Base-by-base conservation (phyloP, 2,797 vertebrate species). In the Trachops cirrhosus region DNA sequence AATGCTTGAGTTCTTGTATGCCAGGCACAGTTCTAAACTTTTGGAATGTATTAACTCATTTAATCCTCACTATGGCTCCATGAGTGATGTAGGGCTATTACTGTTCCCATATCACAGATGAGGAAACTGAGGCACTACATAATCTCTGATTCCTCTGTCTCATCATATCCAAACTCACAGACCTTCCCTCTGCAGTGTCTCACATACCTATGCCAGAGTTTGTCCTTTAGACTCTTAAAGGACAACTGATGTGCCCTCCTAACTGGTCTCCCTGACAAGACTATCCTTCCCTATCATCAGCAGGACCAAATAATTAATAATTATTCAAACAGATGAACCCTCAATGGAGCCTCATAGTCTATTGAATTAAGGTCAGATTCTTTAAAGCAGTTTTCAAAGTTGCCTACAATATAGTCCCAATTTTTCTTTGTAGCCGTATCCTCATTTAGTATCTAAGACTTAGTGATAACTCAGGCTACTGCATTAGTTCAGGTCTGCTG, bases 341-440 rank as follows among this genome's bases (percentile, higher is more conserved):
- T 77, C 39, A 64, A 29, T 29, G 32, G 54, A 88, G 22, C 1
- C 16, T 82, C 26, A 39, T 0, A 48, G 70, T 62, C 44, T 82
- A 62, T 44, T 54, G n/a, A 91, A 93, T 85, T 80, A 86, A 77
- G 71, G 52, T 67, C 16, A 77, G 89, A 94, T 79, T 78, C 64
- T 54, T 79, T 14, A 26, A 54, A 68, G 71, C 2, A n/a, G 12
- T 71, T 93, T 89, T 83, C 50, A 89, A 73, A 84, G 87, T 68
- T 84, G 52, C 41, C 82, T 70, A 57, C 1, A 46, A 50, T 32
- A 78, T 0, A 44, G 44, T 52, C 18, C n/a, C 29, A n/a, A 22
- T 48, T 82, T 83, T 93, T 77, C 71, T 70, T 74, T 79, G 44
- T 34, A 19, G 41, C 46, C 71, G 62, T 57, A 82, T 41, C 59